Base-by-base conservation (phyloP, 2,113 vertebrate species). In the Megatriorchis doriae region DNA sequence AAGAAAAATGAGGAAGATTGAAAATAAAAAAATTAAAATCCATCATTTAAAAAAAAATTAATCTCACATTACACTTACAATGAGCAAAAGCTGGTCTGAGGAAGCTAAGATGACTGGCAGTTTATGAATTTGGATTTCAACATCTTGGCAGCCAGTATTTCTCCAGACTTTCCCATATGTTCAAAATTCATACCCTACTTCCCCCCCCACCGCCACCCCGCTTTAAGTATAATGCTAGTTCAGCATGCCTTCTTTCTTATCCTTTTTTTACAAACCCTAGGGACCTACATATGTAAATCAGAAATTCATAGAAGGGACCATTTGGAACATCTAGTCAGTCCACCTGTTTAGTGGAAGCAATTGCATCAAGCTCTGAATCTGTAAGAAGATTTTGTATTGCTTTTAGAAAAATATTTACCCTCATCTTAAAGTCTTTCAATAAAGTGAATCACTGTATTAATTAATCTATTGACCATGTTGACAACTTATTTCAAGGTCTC, bases 191-290 rank as follows among this genome's bases (percentile, higher is more conserved):
- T 66, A 58, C 4, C 18, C 9, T 29, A 16, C 3, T 75, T 77
- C 58, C 5, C 3, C 4, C 10, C 12, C 40, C 40, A 6, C 12
- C 40, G 12, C 40, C 16, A 4, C 2, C 16, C 6, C 1, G 6
- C 9, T n/a, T 43, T 31, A 59, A 73, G 29, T 36, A 36, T 18
- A 52, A 45, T 13, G 22, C 19, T 21, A 85, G 7, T 62, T 90
- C 45, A 79, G 10, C 9, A 47, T 48, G 13, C 3, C 23, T 42
- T 67, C 34, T 38, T 65, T 22, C 13, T 82, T 62, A 1, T 13
- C 71, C 3, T 61, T 68, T 88, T 43, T 23, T 42, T 23, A 22
- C 29, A 77, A 67, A 63, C 13, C 12, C 15, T 38, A 38, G 50
- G 10, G 29, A 34, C 6, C 32, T 50, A 36, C 1, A 2, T 50